These are phyloP conservation scores for Lepas anatifera DNA, from an alignment of 2,888 invertebrate species.

Conservation along the genomic window DNA sequence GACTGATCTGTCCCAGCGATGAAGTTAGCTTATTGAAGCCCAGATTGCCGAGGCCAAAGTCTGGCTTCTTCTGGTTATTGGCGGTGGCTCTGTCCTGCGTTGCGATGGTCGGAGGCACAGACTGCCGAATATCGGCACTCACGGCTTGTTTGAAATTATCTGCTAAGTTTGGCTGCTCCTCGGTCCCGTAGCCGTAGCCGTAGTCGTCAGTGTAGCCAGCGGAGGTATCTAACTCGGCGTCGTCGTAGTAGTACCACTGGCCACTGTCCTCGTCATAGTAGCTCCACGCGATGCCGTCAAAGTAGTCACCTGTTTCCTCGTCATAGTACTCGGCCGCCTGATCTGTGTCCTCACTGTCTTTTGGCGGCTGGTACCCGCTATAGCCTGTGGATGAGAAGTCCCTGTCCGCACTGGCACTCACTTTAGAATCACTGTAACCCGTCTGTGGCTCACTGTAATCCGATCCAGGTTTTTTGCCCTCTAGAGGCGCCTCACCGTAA, in stretches of 20 bases:
- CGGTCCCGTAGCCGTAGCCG: slow-evolving; percentile 5
- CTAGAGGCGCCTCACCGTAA: not conserved
- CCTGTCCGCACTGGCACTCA: no score
- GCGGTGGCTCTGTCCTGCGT: no score
- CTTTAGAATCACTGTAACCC: not conserved
- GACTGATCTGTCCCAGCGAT: slow-evolving; percentile 5
- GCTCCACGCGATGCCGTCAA: slow-evolving; percentile 12
- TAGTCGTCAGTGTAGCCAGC: slow-evolving; percentile 18
- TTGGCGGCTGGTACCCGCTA: no score
- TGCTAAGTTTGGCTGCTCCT: slow-evolving; percentile 29
- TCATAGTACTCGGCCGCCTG: slow-evolving; percentile 7
- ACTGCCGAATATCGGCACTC: slow-evolving; percentile 5
- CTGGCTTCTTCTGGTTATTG: not conserved
- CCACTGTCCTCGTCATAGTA: slow-evolving; percentile 27
- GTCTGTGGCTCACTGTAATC: not conserved
- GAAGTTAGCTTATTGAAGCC: slow-evolving; percentile 2
- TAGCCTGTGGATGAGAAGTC: no score
- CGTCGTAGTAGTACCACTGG: slow-evolving; percentile 20
- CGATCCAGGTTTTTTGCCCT: not conserved
- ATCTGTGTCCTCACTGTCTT: slow-evolving; percentile 28
- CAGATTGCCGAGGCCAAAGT: not conserved
- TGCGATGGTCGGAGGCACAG: not conserved
- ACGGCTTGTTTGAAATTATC: no score
- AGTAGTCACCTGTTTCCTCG: slow-evolving; percentile 12
- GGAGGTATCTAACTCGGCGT: no score